Base-by-base conservation (phyloP, 1,140 invertebrate species). In the Drosophila elegans region DNA sequence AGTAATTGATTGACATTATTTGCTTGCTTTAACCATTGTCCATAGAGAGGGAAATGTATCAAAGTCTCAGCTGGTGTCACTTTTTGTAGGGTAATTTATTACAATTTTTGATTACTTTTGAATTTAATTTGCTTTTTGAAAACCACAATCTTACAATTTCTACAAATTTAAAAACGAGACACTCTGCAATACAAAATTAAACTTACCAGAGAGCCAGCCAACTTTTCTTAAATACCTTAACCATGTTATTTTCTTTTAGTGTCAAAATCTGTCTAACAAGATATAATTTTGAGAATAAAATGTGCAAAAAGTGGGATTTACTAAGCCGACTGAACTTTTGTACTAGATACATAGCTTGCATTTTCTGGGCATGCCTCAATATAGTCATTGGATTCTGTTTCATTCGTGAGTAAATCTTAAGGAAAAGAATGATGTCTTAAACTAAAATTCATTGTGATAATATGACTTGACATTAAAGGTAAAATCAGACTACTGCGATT, bases 1-100 rank as follows among this genome's bases (percentile, higher is more conserved):
- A 63, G 61, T 64, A 74, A 74, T 64, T 74, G 72, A 74, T 74
- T 74, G 59, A 74, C 68, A 71, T 49, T 42, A 57, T 72, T 71
- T 72, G 68, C 36, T 34, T 48, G 57, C 61, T 68, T 68, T 71
- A 71, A 71, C 64, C 68, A 49, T 9, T 48, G 68, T 48, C 52
- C 52, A 48, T 10, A 67, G 44, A 11, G 10, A 6, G 29, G 21
- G 4, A 41, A 41, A 68, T 44, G 29, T 48, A 68, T 13, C 59
- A 42, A 34, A 36, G 60, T 38, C 21, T 29, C 16, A 27, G 11
- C n/a, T 36, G n/a, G 7, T 13, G 12, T 10, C 4, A 11, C 21
- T 12, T 11, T 32, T 36, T 11, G 25, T 10, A 7, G 7, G 13
- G 16, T 13, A 16, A 51, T 51, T 60, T 29, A 29, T 39, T n/a